These are phyloP conservation scores for Pedetes capensis DNA, from an alignment of 2,113 vertebrate species.

Conservation along the genomic window DNA sequence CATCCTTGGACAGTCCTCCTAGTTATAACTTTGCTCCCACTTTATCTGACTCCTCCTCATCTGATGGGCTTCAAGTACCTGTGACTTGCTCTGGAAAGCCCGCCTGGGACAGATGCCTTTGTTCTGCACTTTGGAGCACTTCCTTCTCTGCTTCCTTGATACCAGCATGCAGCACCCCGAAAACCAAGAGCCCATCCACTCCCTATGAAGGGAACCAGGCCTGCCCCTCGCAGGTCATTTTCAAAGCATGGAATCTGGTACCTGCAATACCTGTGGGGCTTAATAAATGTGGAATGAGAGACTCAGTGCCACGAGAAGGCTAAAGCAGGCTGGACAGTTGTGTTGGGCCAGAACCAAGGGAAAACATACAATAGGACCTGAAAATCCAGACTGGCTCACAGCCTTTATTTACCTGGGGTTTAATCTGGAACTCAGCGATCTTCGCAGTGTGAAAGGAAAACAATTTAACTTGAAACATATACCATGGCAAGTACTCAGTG, in stretches of 20 bases:
- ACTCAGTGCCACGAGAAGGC: background rate
- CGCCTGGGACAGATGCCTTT: background rate
- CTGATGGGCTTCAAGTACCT: background rate
- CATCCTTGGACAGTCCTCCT: background rate
- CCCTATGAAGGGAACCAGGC: accelerated
- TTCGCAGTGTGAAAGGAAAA: background rate
- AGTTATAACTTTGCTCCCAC: background rate
- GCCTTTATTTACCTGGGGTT: background rate
- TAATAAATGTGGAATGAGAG: background rate
- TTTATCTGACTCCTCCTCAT: background rate
- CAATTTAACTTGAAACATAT: background rate
- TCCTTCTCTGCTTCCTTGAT: background rate
- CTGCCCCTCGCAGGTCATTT: background rate
- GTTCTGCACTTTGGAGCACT: background rate
- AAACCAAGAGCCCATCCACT: accelerated
- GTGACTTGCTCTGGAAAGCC: background rate
- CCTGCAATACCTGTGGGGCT: background rate
- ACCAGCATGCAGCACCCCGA: background rate
- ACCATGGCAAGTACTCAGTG: background rate
- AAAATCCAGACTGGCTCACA: background rate
- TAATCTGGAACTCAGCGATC: background rate
- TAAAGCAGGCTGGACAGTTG: no score
- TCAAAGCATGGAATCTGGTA: background rate
- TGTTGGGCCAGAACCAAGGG: background rate
- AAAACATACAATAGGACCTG: background rate